These are phyloP conservation scores for Crotalus viridis DNA, from an alignment of 2,113 vertebrate genomes.

Conservation along the genomic window DNA sequence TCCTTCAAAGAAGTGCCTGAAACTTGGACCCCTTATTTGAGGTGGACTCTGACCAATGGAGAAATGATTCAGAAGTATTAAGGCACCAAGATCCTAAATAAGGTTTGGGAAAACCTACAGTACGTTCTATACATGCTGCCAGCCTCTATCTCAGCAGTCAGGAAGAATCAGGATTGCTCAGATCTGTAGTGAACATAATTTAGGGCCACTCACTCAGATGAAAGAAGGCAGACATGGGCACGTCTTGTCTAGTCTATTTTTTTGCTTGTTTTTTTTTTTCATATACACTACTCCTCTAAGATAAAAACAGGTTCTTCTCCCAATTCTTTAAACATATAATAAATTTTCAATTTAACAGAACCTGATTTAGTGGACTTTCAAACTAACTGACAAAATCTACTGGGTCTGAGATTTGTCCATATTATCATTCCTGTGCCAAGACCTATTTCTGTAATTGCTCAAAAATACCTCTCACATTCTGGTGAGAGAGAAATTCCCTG, in stretches of 20 bases:
- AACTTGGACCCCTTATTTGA: not conserved
- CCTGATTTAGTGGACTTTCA: not conserved
- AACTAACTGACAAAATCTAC: not conserved
- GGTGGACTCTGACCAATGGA: not conserved
- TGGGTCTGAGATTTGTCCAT: not conserved
- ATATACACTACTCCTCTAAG: not conserved
- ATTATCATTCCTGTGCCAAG: not conserved
- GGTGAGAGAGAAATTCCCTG: not conserved
- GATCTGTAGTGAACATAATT: not conserved
- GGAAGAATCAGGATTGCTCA: not conserved
- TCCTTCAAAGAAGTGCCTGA: not conserved
- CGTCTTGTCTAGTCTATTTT: not conserved
- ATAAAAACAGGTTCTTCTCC: not conserved
- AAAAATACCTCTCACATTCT: not conserved
- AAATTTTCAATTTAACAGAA: not conserved
- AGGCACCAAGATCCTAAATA: not conserved
- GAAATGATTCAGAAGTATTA: not conserved
- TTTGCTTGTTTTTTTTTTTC: not conserved
- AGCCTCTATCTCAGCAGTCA: not conserved
- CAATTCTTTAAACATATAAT: not conserved
- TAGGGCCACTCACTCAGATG: not conserved
- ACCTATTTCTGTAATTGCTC: not conserved
- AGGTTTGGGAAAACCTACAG: not conserved
- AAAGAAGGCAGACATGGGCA: not conserved
- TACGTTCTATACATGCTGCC: not conserved